Evolutionary conservation across 2,797 vertebrate species (phyloP), one percentile per base, ranked within the genome.

Genomic region (Sebastes oblongus): DNA sequence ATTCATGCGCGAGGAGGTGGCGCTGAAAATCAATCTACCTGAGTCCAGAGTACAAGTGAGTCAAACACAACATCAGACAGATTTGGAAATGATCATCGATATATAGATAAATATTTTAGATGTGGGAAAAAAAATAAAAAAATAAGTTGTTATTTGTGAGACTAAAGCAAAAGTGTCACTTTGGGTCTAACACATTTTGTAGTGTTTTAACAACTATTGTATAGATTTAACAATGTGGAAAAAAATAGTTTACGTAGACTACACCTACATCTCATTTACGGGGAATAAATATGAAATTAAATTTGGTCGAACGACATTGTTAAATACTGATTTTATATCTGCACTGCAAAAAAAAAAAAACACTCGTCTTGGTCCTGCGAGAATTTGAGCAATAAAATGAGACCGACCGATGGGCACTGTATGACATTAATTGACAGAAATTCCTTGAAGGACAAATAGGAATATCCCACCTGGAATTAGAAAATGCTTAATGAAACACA

Each of bases 1-100:
- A 94, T 99, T 99, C 95, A 99, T 99, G 98, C 94, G 98, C 34
- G 98, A 99, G 89, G 98, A 99, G 85, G 98, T 99, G 91, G 98
- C 98, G 1, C 94, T 99, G 89, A 99, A 99, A 95, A 99, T 99
- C 93, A 99, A 99, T 91, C 94, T 99, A 85, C 98, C 98, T 0
- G 98, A 99, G 88, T 99, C 98, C 80, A 93, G 98, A 77, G 98
- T 99, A 36, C 98, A 99, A 97, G 98, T 98, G 96, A 92, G 96
- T 56, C 5, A 5, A 30, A 3, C 7, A 3, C n/a, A 62, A 36
- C 12, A 59, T 59, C 9, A 55, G 22, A 6, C 5, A 16, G 50
- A 16, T 61, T 7, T 42, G 16, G 42, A 64, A 39, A 32, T 2
- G 42, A 46, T 18, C 9, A 54, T 66, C 25, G n/a, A 71, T 29